Evolutionary conservation across 2,888 invertebrate genomes (phyloP).

Genomic region (Dasypogon diadema): DNA sequence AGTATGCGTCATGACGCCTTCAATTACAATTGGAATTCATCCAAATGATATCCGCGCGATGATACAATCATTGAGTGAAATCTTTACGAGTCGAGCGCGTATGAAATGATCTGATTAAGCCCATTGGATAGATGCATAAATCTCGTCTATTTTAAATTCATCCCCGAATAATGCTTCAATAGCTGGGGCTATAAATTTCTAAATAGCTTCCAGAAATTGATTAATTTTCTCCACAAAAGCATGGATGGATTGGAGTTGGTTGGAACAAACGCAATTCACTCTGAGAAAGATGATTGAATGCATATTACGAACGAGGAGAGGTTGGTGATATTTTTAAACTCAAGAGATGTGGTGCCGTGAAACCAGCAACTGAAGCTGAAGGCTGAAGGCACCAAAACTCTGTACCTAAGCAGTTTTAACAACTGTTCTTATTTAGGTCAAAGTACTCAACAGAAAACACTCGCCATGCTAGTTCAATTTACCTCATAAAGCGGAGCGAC

Average conservation of each 20-base stretch:
- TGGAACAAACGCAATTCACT: neutral
- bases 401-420: neutral
- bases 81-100: neutral
- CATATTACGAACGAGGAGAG: neutral
- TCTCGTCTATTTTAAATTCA: neutral
- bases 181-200: neutral
- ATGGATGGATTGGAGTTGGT: neutral
- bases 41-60: slow-evolving; percentile 7
- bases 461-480: slow-evolving; percentile 22
- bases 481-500: neutral
- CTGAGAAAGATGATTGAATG: slow-evolving; percentile 3
- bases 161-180: neutral
- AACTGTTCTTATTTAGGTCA: slow-evolving; percentile 33
- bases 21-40: slow-evolving; percentile 1
- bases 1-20: slow-evolving; percentile 16
- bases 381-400: neutral
- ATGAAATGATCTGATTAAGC: neutral
- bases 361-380: neutral
- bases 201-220: slow-evolving; percentile 9
- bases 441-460: slow-evolving; percentile 39
- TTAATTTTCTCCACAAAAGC: slow-evolving; percentile 5
- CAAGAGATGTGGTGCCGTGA: neutral
- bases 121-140: neutral
- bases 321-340: neutral
- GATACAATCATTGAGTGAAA: slow-evolving; percentile 23